These are phyloP conservation scores for Eolophus roseicapilla DNA, from an alignment of 2,113 vertebrate species.

Conservation along the genomic window DNA sequence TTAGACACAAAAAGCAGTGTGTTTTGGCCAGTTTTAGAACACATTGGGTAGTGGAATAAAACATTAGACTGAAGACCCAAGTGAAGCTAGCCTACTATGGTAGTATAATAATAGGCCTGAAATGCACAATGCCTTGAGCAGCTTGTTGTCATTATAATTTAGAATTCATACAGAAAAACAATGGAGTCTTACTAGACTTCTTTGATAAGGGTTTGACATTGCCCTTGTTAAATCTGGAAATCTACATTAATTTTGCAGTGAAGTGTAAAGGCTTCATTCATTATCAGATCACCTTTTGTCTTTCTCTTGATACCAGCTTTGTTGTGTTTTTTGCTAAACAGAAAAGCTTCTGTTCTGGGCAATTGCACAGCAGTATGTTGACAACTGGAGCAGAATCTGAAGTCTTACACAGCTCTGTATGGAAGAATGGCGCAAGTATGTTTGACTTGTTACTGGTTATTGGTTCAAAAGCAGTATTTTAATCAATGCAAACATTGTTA, in stretches of 20 bases:
- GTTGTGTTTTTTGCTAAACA: background rate
- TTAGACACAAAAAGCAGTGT: background rate
- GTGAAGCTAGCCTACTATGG: background rate
- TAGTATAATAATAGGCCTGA: background rate
- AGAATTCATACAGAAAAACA: constrained; percentile 46
- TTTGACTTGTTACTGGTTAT: background rate
- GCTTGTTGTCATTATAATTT: constrained; percentile 44
- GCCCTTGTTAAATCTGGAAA: constrained; percentile 11
- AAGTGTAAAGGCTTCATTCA: constrained; percentile 23
- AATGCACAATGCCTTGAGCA: constrained; percentile 14
- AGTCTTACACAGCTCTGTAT: background rate
- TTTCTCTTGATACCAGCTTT: background rate
- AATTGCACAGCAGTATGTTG: background rate
- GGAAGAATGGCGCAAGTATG: background rate
- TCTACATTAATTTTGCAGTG: constrained; percentile 22
- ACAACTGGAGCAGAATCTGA: constrained; percentile 27
- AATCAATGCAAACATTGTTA: background rate
- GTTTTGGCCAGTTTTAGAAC: background rate
- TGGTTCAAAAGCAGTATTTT: constrained; percentile 23
- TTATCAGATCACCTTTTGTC: constrained; percentile 17
- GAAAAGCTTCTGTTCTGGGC: background rate
- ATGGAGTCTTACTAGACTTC: constrained; percentile 20
- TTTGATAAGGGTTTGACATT: constrained; percentile 37
- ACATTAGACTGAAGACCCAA: constrained; percentile 13
- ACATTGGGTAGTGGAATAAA: constrained; percentile 16